These are phyloP conservation scores for Prunella himalayana DNA, from an alignment of 2,113 vertebrate species.

Conservation along the genomic window DNA sequence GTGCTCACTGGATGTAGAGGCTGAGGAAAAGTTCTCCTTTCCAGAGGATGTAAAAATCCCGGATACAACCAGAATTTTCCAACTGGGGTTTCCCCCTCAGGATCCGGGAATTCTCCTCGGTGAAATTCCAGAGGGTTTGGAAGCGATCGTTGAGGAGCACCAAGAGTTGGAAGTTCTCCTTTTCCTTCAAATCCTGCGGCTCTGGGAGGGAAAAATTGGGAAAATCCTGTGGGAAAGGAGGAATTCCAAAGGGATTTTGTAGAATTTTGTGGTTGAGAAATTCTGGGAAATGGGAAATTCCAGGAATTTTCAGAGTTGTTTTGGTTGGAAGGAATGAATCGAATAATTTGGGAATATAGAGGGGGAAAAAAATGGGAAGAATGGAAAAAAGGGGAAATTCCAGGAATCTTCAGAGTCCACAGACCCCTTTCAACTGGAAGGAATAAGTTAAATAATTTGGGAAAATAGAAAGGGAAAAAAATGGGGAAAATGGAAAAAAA, in stretches of 20 bases:
- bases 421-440: not conserved
- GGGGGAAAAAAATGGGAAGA: no score
- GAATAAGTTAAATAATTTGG: not conserved
- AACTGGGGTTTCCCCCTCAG: not conserved
- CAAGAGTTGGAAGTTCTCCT: not conserved
- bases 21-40: not conserved
- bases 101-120: not conserved
- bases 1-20: not conserved
- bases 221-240: accelerated
- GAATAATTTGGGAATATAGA: no score
- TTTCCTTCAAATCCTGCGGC: not conserved
- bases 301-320: not conserved
- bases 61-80: not conserved
- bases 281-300: not conserved
- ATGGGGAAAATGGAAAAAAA: not conserved
- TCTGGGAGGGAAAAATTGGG: not conserved
- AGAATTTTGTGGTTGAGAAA: not conserved
- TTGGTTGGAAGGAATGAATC: no score
- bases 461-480: not conserved
- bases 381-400: no score
- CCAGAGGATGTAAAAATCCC: not conserved
- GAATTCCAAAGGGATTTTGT: no score
- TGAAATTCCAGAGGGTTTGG: not conserved
- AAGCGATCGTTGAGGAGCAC: not conserved
- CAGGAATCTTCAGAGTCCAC: not conserved